Evolutionary conservation across 1,140 invertebrate species (phyloP).

Genomic region (Nasonia vitripennis): DNA sequence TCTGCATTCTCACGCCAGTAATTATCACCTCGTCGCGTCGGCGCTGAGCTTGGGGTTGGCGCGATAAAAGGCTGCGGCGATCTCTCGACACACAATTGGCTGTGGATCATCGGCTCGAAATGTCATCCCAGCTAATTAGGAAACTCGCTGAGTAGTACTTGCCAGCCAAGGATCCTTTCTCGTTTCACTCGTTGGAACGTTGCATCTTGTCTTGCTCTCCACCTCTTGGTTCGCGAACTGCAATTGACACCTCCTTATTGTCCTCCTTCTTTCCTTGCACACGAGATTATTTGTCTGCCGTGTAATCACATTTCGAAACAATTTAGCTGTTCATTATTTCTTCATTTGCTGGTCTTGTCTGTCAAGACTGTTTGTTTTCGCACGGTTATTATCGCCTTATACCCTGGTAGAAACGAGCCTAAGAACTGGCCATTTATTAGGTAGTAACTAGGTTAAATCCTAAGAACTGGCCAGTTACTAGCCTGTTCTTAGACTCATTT

Average conservation of each 20-base stretch:
- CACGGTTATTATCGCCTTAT: background rate
- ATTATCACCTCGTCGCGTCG: slow-evolving; percentile 60
- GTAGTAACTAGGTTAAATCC: too few relatives aligned
- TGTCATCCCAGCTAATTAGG: slow-evolving; percentile 40
- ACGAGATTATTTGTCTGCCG: background rate
- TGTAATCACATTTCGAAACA: background rate
- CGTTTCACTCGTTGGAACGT: slow-evolving; percentile 16
- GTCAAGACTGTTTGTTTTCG: background rate
- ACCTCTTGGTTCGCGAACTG: background rate
- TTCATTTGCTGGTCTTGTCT: background rate
- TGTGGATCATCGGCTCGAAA: slow-evolving; percentile 18
- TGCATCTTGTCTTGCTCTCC: slow-evolving; percentile 27
- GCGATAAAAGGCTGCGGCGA: background rate
- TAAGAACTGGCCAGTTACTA: too few relatives aligned
- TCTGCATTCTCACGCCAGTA: slow-evolving; percentile 64
- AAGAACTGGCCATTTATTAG: too few relatives aligned
- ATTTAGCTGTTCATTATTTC: background rate
- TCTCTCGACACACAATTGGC: background rate
- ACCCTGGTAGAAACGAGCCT: too few relatives aligned
- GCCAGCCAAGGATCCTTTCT: slow-evolving; percentile 1
- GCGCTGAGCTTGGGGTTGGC: background rate
- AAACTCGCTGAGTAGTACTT: background rate
- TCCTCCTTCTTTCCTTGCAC: background rate
- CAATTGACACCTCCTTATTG: slow-evolving; percentile 31
- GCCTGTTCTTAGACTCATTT: too few relatives aligned